phyloP scores from a whole-genome alignment of 2,113 vertebrate genomes.

The Puffinus mauretanicus region DNA sequence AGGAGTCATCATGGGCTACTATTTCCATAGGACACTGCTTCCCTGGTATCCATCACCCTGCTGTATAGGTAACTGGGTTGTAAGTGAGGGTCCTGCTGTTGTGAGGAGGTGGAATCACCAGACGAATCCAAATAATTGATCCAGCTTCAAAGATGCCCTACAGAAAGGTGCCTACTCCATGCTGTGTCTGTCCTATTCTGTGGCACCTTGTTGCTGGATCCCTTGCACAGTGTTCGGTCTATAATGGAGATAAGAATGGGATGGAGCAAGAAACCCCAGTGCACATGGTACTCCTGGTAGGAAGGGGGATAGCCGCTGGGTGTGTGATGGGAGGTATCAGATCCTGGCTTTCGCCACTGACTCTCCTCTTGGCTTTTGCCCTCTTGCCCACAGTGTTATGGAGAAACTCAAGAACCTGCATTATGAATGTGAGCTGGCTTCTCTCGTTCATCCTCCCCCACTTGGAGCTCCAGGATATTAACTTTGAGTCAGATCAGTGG shows the following conservation, averaged over 20 bases:
- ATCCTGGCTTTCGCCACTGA: neutral
- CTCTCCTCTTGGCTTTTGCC: slow-evolving; percentile 32
- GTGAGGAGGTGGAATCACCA: too few relatives aligned
- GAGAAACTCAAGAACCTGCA: slow-evolving; percentile 72
- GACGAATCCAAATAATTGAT: too few relatives aligned
- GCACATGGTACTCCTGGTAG: neutral
- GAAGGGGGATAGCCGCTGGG: neutral
- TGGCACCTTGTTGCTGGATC: neutral
- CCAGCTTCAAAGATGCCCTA: too few relatives aligned
- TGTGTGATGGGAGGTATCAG: neutral
- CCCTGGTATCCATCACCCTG: too few relatives aligned
- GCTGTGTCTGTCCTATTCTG: neutral
- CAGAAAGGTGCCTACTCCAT: too few relatives aligned
- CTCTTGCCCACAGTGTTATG: slow-evolving; percentile 63
- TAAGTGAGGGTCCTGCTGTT: too few relatives aligned
- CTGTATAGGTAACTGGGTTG: too few relatives aligned
- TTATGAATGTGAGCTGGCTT: slow-evolving; percentile 77
- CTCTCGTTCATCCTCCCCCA: slow-evolving; percentile 78
- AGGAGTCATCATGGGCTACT: too few relatives aligned
- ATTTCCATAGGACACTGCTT: too few relatives aligned
- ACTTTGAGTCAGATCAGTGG: slow-evolving; percentile 76
- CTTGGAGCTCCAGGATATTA: slow-evolving; percentile 80
- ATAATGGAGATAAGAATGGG: neutral
- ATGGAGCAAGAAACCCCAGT: neutral
- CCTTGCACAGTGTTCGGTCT: neutral